Base-by-base conservation (phyloP, 2,113 vertebrate genomes). In the Felis catus region DNA sequence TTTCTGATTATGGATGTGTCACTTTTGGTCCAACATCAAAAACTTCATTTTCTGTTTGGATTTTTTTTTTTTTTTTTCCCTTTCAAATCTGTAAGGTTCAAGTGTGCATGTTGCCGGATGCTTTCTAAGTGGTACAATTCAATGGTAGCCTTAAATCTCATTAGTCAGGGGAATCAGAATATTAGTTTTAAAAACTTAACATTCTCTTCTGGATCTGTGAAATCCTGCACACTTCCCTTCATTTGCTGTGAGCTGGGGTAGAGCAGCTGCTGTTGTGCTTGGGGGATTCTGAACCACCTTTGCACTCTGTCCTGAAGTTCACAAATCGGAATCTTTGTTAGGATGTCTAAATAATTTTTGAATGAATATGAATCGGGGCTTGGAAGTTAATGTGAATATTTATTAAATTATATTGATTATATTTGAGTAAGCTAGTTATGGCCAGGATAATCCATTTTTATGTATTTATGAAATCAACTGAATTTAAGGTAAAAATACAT, bases 221-320 rank as follows among this genome's bases (percentile, higher is more conserved):
- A 79, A 87, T 97, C 94, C 97, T 97, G 78, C 80, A 90, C 97
- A 97, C 93, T 97, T 98, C 94, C 86, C 92, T 98, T 98, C 97
- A 97, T 98, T 98, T 98, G 96, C 98, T 98, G 95, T 98, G 98
- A 97, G 95, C 80, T 96, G 91, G 93, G 93, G 89, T 97, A 97
- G 92, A 98, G 93, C 92, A 98, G 96, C 96, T 98, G 98, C 92
- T 97, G 91, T 90, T 96, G 61, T 96, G 95, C 93, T 98, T 98
- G 91, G 89, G 95, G 96, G 93, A 98, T 94, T 96, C 95, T 97
- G 98, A 97, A 93, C 95, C 76, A 97, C 93, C 70, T 98, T 98
- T 97, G 81, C 79, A 87, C 85, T 98, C 73, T 98, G 89, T 98
- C 97, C 97, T 98, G 82, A 95, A 98, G 92, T 74, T 31, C 78